Evolutionary conservation across 2,113 vertebrate genomes (phyloP).

Genomic region (Mesitornis unicolor): DNA sequence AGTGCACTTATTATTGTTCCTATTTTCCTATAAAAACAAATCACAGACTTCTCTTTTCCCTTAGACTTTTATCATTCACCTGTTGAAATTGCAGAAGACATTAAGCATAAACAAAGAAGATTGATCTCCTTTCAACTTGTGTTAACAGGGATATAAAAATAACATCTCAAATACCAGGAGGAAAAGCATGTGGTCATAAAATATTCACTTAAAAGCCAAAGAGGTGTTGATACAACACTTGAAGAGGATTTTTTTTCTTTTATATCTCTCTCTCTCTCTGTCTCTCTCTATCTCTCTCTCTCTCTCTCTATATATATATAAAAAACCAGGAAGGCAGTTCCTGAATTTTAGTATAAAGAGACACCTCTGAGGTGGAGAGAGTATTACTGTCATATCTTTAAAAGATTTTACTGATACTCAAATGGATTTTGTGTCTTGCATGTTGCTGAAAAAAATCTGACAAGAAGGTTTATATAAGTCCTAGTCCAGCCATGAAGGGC

Average conservation of each 20-base stretch:
- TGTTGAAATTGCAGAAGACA: constrained; percentile 17
- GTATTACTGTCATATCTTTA: background rate
- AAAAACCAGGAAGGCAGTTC: background rate
- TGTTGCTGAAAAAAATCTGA: background rate
- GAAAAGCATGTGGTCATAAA: constrained; percentile 49
- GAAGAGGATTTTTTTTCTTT: background rate
- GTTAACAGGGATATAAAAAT: constrained; percentile 69
- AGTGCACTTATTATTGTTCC: background rate
- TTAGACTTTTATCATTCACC: constrained; percentile 57
- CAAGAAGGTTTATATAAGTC: background rate
- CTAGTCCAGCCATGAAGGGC: background rate
- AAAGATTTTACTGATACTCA: background rate
- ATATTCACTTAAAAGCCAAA: constrained; percentile 64
- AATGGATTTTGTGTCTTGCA: background rate
- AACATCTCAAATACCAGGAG: constrained; percentile 43
- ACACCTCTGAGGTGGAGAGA: background rate
- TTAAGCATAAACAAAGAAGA: constrained; percentile 61
- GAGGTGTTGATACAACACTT: constrained; percentile 54
- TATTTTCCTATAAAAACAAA: constrained; percentile 50
- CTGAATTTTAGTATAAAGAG: background rate
- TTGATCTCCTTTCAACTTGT: constrained; percentile 63
- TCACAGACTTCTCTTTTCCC: background rate
- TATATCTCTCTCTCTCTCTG: too few species aligned
- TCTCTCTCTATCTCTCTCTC: too few species aligned
- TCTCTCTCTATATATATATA: background rate